Evolutionary conservation across 92 coral and sea anemone genomes (phyloP).

Genomic region (Umimayanthus kanabou): DNA sequence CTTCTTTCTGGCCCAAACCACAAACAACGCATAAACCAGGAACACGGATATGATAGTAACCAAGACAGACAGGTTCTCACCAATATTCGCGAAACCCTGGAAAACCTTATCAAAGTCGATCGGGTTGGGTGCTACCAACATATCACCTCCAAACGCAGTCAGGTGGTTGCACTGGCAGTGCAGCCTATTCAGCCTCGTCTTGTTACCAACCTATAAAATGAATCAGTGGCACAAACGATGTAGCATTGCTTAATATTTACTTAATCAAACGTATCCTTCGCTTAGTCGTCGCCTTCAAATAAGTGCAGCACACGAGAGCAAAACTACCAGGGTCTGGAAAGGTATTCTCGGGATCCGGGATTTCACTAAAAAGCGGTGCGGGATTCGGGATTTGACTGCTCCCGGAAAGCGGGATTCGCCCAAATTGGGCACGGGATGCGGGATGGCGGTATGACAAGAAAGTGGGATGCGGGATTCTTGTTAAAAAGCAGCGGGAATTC

Average conservation of each 20-base stretch:
- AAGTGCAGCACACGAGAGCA: too few relatives aligned
- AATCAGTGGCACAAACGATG: neutral
- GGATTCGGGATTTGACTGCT: too few relatives aligned
- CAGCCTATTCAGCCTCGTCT: slow-evolving; percentile 36
- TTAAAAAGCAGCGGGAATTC: too few relatives aligned
- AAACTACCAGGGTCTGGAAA: too few relatives aligned
- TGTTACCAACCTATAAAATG: slow-evolving; percentile 53
- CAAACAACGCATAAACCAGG: slow-evolving; percentile 53
- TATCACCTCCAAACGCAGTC: slow-evolving; percentile 66
- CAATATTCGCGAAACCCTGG: slow-evolving; percentile 59
- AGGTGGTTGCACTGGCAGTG: slow-evolving; percentile 67
- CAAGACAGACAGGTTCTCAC: slow-evolving; percentile 62
- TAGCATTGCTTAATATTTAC: neutral
- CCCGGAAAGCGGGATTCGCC: too few relatives aligned
- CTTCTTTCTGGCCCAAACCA: slow-evolving; percentile 48
- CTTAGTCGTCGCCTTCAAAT: too few relatives aligned
- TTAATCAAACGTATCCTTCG: too few relatives aligned
- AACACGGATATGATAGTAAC: slow-evolving; percentile 55
- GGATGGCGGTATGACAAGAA: too few relatives aligned
- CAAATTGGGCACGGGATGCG: too few relatives aligned
- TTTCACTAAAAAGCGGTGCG: too few relatives aligned
- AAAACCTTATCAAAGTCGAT: slow-evolving; percentile 71
- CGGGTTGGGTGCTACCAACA: slow-evolving; percentile 64
- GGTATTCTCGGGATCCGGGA: too few relatives aligned
- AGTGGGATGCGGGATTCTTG: too few relatives aligned